Conservation (phyloP, 2,113 vertebrate genomes). For the Anthoscopus minutus region DNA sequence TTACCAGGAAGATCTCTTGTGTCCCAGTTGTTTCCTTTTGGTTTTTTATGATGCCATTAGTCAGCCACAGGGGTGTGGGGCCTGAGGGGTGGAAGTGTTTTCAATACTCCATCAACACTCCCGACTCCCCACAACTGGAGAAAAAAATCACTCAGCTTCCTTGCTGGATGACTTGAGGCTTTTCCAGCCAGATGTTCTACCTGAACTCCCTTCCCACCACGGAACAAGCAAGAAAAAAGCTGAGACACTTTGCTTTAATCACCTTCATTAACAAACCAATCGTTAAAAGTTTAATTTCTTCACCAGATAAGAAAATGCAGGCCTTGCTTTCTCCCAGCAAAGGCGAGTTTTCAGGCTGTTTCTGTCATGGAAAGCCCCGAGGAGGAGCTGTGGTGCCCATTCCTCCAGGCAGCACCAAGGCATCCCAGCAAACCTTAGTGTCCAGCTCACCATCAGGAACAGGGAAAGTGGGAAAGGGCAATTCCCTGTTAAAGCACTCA, state of each 20-base stretch:
- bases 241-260: not conserved
- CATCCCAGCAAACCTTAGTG: not conserved
- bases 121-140: rapidly evolving
- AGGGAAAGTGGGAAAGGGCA: not conserved
- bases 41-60: not conserved
- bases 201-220: not conserved
- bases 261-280: not conserved
- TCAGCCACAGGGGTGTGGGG: not conserved
- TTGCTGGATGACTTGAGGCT: not conserved
- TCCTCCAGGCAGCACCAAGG: not conserved
- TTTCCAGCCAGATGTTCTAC: not conserved
- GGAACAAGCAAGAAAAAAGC: not conserved
- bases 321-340: not conserved
- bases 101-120: not conserved
- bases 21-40: not conserved
- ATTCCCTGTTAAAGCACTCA: not conserved
- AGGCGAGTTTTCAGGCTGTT: not conserved
- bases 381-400: not conserved
- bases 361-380: not conserved
- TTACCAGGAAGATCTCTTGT: not conserved
- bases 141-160: not conserved
- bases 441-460: not conserved
- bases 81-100: not conserved
- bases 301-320: not conserved
- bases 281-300: not conserved